Conservation (phyloP, 1,140 invertebrate genomes). For the Danaus plexippus region DNA sequence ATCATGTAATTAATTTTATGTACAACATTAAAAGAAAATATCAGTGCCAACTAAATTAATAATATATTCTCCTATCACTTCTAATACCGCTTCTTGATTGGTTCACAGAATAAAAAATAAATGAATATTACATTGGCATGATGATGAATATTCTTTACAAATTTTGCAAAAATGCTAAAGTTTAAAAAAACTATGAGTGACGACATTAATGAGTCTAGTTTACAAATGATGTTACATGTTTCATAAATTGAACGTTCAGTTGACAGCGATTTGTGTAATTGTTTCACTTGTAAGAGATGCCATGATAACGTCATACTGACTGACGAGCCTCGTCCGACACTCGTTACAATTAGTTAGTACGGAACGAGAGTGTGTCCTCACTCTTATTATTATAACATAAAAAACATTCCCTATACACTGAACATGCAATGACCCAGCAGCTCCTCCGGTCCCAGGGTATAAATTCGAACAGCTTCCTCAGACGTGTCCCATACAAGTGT, state of each 20-base stretch:
- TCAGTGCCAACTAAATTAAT: too few relatives aligned
- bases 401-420: not conserved
- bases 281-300: conserved; percentile 17
- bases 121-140: too few relatives aligned
- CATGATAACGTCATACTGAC: conserved; percentile 38
- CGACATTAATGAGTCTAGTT: too few relatives aligned
- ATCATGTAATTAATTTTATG: too few relatives aligned
- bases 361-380: conserved; percentile 5
- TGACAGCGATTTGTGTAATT: conserved; percentile 35
- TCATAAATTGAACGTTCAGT: conserved; percentile 19
- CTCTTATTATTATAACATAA: conserved; percentile 2
- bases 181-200: too few relatives aligned
- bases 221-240: too few relatives aligned
- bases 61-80: too few relatives aligned
- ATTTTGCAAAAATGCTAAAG: too few relatives aligned
- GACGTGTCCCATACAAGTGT: conserved; percentile 23
- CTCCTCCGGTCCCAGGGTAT: not conserved
- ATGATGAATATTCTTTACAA: too few relatives aligned
- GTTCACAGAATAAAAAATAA: too few relatives aligned
- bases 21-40: too few relatives aligned
- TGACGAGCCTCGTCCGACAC: conserved; percentile 21
- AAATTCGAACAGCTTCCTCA: conserved; percentile 6
- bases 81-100: too few relatives aligned
- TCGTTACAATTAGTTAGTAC: conserved; percentile 9
- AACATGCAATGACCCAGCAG: not conserved